Evolutionary conservation across 2,888 invertebrate species (phyloP), one percentile per base, ranked within the genome.

Genomic region (Acanthosoma haemorrhoidale): DNA sequence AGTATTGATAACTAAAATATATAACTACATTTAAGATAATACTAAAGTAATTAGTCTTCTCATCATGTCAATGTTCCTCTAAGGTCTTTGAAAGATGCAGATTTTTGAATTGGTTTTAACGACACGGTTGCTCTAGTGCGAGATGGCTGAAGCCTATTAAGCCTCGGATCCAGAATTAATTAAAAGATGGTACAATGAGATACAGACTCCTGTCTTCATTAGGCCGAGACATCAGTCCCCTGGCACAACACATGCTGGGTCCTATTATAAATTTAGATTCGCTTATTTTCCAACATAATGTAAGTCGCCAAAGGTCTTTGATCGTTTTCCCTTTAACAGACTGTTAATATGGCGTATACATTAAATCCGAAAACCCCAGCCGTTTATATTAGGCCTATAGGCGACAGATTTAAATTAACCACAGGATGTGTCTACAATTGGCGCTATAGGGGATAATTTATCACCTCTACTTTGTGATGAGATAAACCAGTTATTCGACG

Each of bases 151-250:
- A 36, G 61, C 34, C 61, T 61, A 61, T 61, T 61, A 34, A 61
- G 9, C 34, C 18, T n/a, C 11, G 31, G 8, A 32, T 38, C 36
- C 21, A 13, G 61, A 34, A 61, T 61, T 18, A 61, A 61, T 61
- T 61, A 61, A 32, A 21, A 34, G 61, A 61, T 61, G 61, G 25
- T 34, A 61, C 61, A 36, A 21, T 36, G 18, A 61, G 61, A 61
- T 61, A 61, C 34, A 36, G 61, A 5, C 38, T 18, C 38, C 61
- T 61, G 61, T 61, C 61, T 61, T 61, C 61, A 61, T 61, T 61
- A 61, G 61, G 9, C n/a, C 18, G 6, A 21, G 21, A n/a, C 38
- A 18, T 36, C 38, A 36, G 11, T 21, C 38, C 34, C 8, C 25
- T 43, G 13, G 43, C 51, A 25, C 51, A 51, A 51, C 51, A n/a